Base-by-base conservation (phyloP, 2,797 vertebrate genomes). In the Gymnothorax javanicus region DNA sequence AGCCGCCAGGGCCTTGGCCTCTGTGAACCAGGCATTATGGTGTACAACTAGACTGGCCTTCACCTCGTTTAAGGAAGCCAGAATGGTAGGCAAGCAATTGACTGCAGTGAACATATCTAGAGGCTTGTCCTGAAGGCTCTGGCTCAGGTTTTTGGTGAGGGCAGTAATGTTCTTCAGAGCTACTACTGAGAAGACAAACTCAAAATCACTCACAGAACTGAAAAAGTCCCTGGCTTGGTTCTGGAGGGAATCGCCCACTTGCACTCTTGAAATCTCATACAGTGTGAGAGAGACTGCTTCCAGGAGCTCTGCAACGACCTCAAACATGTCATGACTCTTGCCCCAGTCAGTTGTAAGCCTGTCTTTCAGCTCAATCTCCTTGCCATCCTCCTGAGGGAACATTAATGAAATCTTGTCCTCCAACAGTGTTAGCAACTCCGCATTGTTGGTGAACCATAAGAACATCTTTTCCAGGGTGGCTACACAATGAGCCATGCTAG, bases 11-110 rank as follows among this genome's bases (percentile, higher is more conserved):
- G 87, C 64, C 0, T 94, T 90, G 0, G 96, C 94, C 90, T 97
- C 95, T 27, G 95, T 94, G 82, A 96, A 96, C 95, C 96, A 97
- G 77, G 87, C 91, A 89, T 93, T 94, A 91, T 96, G 95, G 88
- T 95, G 92, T 3, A 79, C 15, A 86, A 95, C 94, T 1, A 96
- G 89, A 50, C 95, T 94, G 2, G 83, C 90, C 85, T 89, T 89
- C 62, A 95, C 91, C 54, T 94, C 90, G 60, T 83, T 23, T 81
- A 97, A 94, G 3, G 94, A 91, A 0, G 87, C 88, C 85, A 93
- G 94, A 54, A 96, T 56, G 83, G 93, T 91, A 0, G 96, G 90
- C 87, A 96, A 89, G 84, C 50, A 87, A 79, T 92, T 94, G 86
- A 95, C 92, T 82, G 94, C 94, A 4, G 93, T 92, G 83, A 96